Evolutionary conservation across 2,888 invertebrate genomes (phyloP).

Genomic region (Acleris emargana): DNA sequence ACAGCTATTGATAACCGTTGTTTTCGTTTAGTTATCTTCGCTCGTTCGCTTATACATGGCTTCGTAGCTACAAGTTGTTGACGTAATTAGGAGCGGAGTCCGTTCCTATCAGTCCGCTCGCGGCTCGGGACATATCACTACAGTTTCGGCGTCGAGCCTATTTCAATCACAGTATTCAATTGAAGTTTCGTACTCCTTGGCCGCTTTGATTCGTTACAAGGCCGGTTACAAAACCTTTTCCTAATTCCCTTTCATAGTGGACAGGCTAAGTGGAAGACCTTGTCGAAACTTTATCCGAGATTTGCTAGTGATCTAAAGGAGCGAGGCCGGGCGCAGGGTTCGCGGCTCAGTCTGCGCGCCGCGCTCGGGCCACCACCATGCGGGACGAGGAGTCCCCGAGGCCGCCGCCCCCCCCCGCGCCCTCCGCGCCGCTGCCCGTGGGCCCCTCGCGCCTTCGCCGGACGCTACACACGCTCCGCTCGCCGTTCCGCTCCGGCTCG

Average conservation of each 20-base stretch:
- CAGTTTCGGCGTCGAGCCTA: slow-evolving; percentile 27
- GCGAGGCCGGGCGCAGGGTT: slow-evolving; percentile 55
- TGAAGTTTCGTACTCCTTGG: slow-evolving; percentile 31
- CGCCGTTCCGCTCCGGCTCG: slow-evolving; percentile 80
- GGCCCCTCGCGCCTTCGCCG: slow-evolving; percentile 74
- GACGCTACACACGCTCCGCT: slow-evolving; percentile 76
- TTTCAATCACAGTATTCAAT: slow-evolving; percentile 18
- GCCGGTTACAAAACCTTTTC: slow-evolving; percentile 39
- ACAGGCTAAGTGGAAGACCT: slow-evolving; percentile 49
- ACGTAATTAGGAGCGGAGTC: slow-evolving; percentile 26
- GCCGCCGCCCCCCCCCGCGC: slow-evolving; percentile 55
- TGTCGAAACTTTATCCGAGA: slow-evolving; percentile 65
- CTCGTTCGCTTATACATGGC: slow-evolving; percentile 28
- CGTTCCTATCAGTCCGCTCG: slow-evolving; percentile 30
- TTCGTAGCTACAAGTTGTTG: slow-evolving; percentile 27
- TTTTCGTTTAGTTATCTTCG: slow-evolving; percentile 34
- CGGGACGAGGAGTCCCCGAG: slow-evolving; percentile 64
- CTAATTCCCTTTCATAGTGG: slow-evolving; percentile 41
- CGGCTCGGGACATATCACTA: slow-evolving; percentile 18
- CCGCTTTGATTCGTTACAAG: slow-evolving; percentile 37
- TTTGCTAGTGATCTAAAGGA: slow-evolving; percentile 64
- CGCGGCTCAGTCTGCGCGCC: slow-evolving; percentile 61
- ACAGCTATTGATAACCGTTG: slow-evolving; percentile 25
- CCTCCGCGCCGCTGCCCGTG: slow-evolving; percentile 51
- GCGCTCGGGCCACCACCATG: slow-evolving; percentile 64